Evolutionary conservation across 2,113 vertebrate species (phyloP), one percentile per base, ranked within the genome.

Genomic region (Limnothrissa miodon): DNA sequence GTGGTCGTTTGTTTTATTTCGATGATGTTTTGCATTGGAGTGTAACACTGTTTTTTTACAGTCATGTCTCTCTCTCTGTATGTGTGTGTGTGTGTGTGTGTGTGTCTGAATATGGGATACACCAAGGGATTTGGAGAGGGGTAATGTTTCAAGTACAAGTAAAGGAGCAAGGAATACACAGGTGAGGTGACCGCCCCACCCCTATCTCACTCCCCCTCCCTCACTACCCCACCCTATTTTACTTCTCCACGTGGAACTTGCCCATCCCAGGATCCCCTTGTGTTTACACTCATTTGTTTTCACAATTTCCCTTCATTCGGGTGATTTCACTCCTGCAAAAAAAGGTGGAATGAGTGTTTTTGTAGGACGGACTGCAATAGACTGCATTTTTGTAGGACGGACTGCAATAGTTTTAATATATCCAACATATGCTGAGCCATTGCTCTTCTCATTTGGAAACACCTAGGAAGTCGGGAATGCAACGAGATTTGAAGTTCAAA

Each of bases 161-260:
- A 13, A 4, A 74, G 36, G 29, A 74, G 15, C 66, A 36, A 74
- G 25, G 66, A 33, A 74, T 80, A 80, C 46, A 79, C 74, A 83
- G 85, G 85, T 78, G 82, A 83, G 80, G 59, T 83, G 80, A 19
- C 45, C 29, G 45, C 44, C 62, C 62, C 42, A 36, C 81, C 42
- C 62, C 15, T 78, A 45, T 46, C 11, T 56, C 79, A 59, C 86
- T 13, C 59, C 25, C 81, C 83, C 80, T n/a, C 81, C 33, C 79
- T 45, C 5, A 4, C 25, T 59, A 84, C 25, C 66, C 51, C 79
- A 39, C 70, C 56, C 79, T 29, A 83, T 74, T 83, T 81, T 87
- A 85, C 89, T 91, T 90, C 82, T 86, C 89, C 91, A 93, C 92
- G 93, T 93, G 92, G 85, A 89, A 81, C 86, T 90, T 87, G 86